Percentiles rank a stretch among this genome's conserved stretches.
Evolutionary conservation across 2,113 vertebrate species (phyloP).

Genomic region (Crypturellus undulatus): DNA sequence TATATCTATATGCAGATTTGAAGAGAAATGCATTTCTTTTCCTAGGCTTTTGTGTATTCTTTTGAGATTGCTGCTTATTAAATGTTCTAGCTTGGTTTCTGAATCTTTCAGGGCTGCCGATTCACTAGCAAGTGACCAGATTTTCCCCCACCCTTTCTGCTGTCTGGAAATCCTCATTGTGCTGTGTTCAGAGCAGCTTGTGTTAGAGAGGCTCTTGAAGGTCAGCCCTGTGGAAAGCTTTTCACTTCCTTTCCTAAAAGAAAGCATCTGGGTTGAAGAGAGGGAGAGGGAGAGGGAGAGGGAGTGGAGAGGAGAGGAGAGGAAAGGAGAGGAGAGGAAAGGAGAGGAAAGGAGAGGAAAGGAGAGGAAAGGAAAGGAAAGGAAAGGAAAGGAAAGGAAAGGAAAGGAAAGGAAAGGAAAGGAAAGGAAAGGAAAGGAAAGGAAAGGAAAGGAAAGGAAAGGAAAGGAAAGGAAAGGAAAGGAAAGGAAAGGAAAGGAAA

Average conservation of each 20-base stretch:
- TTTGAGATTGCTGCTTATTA: not conserved
- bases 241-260: slow-evolving; percentile 30
- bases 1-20: too few species aligned
- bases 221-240: slow-evolving; percentile 12
- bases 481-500: not conserved
- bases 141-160: not conserved
- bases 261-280: slow-evolving; percentile 30
- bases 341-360: not conserved
- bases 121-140: not conserved
- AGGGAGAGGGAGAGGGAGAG: too few species aligned
- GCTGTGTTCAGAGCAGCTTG: slow-evolving; percentile 23
- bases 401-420: not conserved
- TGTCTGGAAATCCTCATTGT: not conserved
- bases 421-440: not conserved
- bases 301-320: too few species aligned
- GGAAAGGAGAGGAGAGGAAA: too few species aligned
- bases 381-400: not conserved
- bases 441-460: not conserved
- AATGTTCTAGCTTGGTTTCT: not conserved
- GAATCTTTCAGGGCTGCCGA: not conserved
- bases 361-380: not conserved
- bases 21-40: not conserved
- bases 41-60: not conserved
- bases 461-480: too few species aligned
- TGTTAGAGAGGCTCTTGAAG: slow-evolving; percentile 24